Evolutionary conservation across 2,888 invertebrate species (phyloP).

Genomic region (Drosophila incognita): DNA sequence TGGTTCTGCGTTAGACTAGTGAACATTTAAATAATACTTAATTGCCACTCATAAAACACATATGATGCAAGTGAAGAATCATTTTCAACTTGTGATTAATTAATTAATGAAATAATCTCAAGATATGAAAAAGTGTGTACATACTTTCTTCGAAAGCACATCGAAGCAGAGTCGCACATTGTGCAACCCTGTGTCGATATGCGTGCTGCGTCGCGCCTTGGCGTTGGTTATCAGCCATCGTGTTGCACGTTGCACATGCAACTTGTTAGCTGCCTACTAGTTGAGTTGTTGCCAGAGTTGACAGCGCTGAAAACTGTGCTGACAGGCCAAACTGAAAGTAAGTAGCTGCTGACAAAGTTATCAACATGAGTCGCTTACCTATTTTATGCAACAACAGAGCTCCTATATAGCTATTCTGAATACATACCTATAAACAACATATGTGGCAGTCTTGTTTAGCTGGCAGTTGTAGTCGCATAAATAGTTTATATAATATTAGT

Average conservation of each 20-base stretch:
- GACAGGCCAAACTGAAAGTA: constrained; percentile 52
- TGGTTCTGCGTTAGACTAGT: background rate
- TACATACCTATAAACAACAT: background rate
- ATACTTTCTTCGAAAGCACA: background rate
- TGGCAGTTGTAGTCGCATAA: constrained; percentile 3
- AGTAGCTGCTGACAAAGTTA: constrained; percentile 37
- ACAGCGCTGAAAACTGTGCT: constrained; percentile 76
- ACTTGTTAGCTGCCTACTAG: constrained; percentile 54
- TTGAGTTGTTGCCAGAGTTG: constrained; percentile 71
- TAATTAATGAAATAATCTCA: background rate
- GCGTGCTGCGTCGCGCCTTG: constrained; percentile 31
- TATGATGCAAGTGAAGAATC: background rate
- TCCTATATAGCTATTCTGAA: background rate
- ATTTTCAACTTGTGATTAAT: background rate
- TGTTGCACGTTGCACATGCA: constrained; percentile 65
- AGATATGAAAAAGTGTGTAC: background rate
- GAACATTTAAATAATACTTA: background rate
- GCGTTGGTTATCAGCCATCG: constrained; percentile 48
- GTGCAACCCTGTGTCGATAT: constrained; percentile 40
- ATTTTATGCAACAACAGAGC: background rate
- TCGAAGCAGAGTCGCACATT: background rate
- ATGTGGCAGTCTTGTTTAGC: constrained; percentile 22
- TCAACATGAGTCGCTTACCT: constrained; percentile 11
- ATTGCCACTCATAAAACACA: background rate
- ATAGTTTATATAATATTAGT: background rate